Conservation (phyloP, 2,888 invertebrate species). For the Allophyes oxyacanthae region DNA sequence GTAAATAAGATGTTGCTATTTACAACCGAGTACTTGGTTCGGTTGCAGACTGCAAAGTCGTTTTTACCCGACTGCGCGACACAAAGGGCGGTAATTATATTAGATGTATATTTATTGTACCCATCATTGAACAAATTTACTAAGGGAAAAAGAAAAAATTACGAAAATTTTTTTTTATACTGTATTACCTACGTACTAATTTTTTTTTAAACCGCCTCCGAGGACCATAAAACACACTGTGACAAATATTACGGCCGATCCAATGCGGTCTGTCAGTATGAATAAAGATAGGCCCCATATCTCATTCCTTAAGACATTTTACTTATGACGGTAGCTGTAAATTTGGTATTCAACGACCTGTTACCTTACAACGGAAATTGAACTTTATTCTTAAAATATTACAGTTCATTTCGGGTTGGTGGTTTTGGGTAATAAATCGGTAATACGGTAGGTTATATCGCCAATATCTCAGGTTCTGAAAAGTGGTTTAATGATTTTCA, state of each 20-base stretch:
- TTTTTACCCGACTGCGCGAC: no score
- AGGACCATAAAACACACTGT: slow-evolving; percentile 65
- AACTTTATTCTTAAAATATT: neutral
- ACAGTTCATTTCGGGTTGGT: slow-evolving; percentile 30
- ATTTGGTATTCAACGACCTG: slow-evolving; percentile 69
- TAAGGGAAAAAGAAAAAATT: no score
- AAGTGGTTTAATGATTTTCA: slow-evolving; percentile 53
- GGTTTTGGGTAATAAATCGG: slow-evolving; percentile 45
- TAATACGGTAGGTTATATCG: slow-evolving; percentile 51
- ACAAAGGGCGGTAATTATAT: no score
- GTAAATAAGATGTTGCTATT: no score
- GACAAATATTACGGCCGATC: slow-evolving; percentile 73
- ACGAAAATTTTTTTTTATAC: no score
- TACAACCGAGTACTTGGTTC: no score
- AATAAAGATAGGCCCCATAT: slow-evolving; percentile 80
- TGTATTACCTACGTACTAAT: no score
- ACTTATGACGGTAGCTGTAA: slow-evolving; percentile 81
- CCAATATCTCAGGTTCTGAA: slow-evolving; percentile 49
- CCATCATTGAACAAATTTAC: no score
- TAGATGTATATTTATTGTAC: no score
- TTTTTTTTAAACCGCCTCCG: slow-evolving; percentile 41
- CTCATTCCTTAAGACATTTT: slow-evolving; percentile 77
- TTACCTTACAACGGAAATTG: slow-evolving; percentile 9
- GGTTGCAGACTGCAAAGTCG: no score
- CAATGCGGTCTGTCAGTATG: slow-evolving; percentile 70